phyloP scores from a whole-genome alignment of 1,140 invertebrate species.

The Rhopalosiphum maidis region DNA sequence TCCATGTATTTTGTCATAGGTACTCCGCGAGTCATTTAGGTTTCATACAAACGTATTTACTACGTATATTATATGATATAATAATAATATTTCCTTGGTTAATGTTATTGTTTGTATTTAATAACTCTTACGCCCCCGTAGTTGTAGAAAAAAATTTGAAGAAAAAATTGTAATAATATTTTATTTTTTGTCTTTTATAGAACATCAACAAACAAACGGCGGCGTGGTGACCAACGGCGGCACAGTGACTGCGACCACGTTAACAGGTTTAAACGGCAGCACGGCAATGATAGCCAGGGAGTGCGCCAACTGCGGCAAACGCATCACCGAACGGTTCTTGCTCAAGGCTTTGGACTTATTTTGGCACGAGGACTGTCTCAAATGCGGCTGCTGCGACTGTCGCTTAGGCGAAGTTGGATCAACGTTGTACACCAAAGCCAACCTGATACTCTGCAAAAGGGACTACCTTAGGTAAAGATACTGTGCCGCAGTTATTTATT shows the following conservation, averaged over 20 bases:
- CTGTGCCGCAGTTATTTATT: background rate
- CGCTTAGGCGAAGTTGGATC: conserved; percentile 96
- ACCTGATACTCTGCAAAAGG: conserved; percentile 95
- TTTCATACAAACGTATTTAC: background rate
- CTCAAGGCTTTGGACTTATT: conserved; percentile 89
- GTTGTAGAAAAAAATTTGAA: background rate
- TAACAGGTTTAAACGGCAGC: conserved; percentile 41
- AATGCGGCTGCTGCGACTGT: conserved; percentile 97
- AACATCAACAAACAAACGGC: conserved; percentile 52
- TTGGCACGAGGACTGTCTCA: conserved; percentile 98
- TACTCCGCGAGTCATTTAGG: background rate
- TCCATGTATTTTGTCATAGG: background rate
- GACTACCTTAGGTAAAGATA: conserved; percentile 88
- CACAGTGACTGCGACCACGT: conserved; percentile 40
- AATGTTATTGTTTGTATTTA: too few relatives aligned
- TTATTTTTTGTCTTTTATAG: background rate
- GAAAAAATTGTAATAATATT: background rate
- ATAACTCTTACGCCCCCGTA: background rate
- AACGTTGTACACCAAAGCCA: conserved; percentile 94
- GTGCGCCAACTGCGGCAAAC: conserved; percentile 63
- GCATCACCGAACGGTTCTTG: conserved; percentile 65
- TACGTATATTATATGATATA: background rate
- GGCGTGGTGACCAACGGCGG: conserved; percentile 45
- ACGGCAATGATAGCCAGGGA: conserved; percentile 60
- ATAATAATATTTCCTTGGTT: too few relatives aligned